Base-by-base conservation (phyloP, 2,797 vertebrate species). In the Neomorphus geoffroyi region DNA sequence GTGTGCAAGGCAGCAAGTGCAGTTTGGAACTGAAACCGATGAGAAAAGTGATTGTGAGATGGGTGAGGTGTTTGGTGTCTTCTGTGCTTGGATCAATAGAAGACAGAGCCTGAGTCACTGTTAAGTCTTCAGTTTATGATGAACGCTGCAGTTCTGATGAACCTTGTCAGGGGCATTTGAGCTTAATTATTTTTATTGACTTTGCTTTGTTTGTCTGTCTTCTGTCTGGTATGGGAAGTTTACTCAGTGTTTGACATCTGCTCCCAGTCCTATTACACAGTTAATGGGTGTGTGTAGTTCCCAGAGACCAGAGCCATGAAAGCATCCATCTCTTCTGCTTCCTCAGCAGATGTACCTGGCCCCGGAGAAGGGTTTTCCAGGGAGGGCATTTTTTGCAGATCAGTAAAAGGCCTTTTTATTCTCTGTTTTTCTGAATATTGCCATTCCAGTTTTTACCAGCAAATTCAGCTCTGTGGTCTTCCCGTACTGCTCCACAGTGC, bases 201-300 rank as follows among this genome's bases (percentile, higher is more conserved):
- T 82, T 66, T 71, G 82, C 73, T 92, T 64, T 96, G 91, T 93
- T 93, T 93, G 83, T 51, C 80, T 90, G 90, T 88, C 74, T 88
- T 50, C 72, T 95, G 2, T 91, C 61, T 92, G 70, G 30, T 81
- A 6, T 33, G 86, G 80, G 60, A 84, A 64, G 77, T 88, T 93
- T 95, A 78, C 80, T 91, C 60, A 58, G 37, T 85, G 82, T 95
- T 84, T 88, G 74, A 93, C 92, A 96, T 94, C 79, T 95, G 94
- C 69, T 92, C 33, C 72, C 62, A 57, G 86, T 80, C 37, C 75
- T 89, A 3, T 78, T 88, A 74, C 18, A 18, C 33, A 86, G 79
- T 57, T 79, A 90, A 86, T 78, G 62, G 75, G 50, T 79, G 8
- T 80, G 24, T 54, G 87, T 80, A 74, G 56, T 50, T 79, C 60